Evolutionary conservation across 2,113 vertebrate genomes (phyloP).

Genomic region (Colinus virginianus): DNA sequence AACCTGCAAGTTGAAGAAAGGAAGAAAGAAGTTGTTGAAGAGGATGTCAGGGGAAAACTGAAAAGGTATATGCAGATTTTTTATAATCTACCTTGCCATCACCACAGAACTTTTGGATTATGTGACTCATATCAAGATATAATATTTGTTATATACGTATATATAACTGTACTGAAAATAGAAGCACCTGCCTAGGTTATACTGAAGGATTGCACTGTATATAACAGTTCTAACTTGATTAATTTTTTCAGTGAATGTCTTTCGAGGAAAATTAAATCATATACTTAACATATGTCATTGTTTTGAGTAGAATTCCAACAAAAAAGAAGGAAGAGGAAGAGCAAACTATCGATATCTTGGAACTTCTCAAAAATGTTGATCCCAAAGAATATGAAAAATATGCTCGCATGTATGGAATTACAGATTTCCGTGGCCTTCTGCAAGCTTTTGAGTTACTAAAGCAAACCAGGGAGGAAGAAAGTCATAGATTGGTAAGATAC

Average conservation of each 20-base stretch:
- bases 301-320: slow-evolving; percentile 86
- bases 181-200: not conserved
- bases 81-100: not conserved
- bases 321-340: slow-evolving; percentile 93
- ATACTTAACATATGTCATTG: slow-evolving; percentile 1
- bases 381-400: slow-evolving; percentile 99
- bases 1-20: slow-evolving; percentile 90
- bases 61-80: slow-evolving; percentile 87
- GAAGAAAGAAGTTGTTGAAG: slow-evolving; percentile 86
- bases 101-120: not conserved
- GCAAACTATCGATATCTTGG: slow-evolving; percentile 94
- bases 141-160: accelerated
- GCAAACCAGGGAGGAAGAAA: slow-evolving; percentile 89
- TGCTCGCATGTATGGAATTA: slow-evolving; percentile 98
- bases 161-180: not conserved
- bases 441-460: slow-evolving; percentile 96
- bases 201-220: not conserved
- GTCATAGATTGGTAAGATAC: slow-evolving; percentile 85
- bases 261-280: not conserved
- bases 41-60: slow-evolving; percentile 91
- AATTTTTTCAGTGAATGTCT: not conserved
- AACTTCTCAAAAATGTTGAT: slow-evolving; percentile 97
- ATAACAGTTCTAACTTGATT: not conserved
- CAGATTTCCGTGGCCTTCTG: slow-evolving; percentile 96
- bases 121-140: not conserved